Base-by-base conservation (phyloP, 2,113 vertebrate genomes). In the Tylochromis polylepis region DNA sequence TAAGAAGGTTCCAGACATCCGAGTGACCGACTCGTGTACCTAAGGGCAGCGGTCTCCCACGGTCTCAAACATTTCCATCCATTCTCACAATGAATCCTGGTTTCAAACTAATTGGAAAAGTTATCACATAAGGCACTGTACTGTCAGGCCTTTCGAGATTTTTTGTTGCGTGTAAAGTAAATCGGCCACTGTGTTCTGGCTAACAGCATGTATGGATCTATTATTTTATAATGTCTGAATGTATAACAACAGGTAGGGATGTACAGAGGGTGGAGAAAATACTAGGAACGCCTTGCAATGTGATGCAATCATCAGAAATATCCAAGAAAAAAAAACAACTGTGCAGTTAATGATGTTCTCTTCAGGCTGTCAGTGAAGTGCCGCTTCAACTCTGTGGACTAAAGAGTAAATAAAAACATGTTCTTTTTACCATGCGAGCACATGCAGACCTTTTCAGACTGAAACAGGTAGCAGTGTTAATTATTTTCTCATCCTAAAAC, bases 281-380 rank as follows among this genome's bases (percentile, higher is more conserved):
- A 79, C 6, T 15, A 65, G 22, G 3, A 84, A 88, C 56, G 56
- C 38, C n/a, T 49, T 53, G 15, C 27, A 58, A 67, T 29, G 10
- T 88, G 82, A 86, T 72, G 84, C 78, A 90, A 90, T 79, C 59
- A 16, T 24, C 3, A 53, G 78, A 56, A 90, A 86, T 31, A 43
- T 43, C 29, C 62, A 16, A 24, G 65, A 22, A 60, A 87, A 55
- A 77, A 20, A 72, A 87, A 46, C n/a, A 83, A 8, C 12, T 4
- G 29, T 24, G 27, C 24, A 27, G 10, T 59, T 75, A 31, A 77
- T 67, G 27, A 87, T 38, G 12, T 20, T 72, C 11, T 84, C 41
- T 79, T 31, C 3, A 70, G 49, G 43, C 65, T 85, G 56, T 81
- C 60, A 59, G 51, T 8, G 27, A 65, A 65, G 18, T 46, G 34